phyloP scores from a whole-genome alignment of 2,113 vertebrate genomes.

The Balaenoptera acutorostrata region DNA sequence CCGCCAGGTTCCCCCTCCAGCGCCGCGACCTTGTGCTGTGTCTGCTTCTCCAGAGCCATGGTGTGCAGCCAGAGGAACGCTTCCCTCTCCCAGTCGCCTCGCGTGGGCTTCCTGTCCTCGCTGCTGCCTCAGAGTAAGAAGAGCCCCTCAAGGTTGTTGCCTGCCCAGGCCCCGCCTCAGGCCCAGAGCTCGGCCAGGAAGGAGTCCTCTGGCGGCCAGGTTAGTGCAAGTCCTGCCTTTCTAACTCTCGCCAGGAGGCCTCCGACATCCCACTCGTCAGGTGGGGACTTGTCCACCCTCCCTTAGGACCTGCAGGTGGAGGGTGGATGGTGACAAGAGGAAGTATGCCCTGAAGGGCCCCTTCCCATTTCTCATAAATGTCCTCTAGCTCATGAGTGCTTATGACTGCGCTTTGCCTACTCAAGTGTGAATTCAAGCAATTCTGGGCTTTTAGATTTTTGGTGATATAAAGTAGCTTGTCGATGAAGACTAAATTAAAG shows the following conservation, averaged over 20 bases:
- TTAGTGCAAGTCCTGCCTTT: conserved; percentile 62
- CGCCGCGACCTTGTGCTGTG: not conserved
- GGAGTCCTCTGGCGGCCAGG: conserved; percentile 84
- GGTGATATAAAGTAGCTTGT: not conserved
- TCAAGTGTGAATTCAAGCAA: not conserved
- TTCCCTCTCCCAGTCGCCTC: conserved; percentile 85
- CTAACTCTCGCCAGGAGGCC: not conserved
- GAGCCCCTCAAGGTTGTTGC: conserved; percentile 79
- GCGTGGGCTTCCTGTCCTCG: conserved; percentile 90
- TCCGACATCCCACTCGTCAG: not conserved
- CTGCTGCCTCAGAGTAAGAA: conserved; percentile 91
- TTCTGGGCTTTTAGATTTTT: not conserved
- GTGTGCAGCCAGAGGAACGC: conserved; percentile 88
- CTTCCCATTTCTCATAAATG: not conserved
- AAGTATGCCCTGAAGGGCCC: not conserved
- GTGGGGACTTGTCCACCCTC: too few species aligned
- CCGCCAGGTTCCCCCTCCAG: not conserved
- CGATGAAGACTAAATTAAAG: not conserved
- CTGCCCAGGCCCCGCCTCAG: conserved; percentile 79
- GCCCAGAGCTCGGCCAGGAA: conserved; percentile 84
- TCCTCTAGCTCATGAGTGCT: not conserved
- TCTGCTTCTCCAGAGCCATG: conserved; percentile 85
- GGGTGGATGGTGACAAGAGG: not conserved
- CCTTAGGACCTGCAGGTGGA: not conserved
- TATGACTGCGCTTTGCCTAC: not conserved